Evolutionary conservation across 2,797 vertebrate species (phyloP).

Genomic region (Florisuga fusca): DNA sequence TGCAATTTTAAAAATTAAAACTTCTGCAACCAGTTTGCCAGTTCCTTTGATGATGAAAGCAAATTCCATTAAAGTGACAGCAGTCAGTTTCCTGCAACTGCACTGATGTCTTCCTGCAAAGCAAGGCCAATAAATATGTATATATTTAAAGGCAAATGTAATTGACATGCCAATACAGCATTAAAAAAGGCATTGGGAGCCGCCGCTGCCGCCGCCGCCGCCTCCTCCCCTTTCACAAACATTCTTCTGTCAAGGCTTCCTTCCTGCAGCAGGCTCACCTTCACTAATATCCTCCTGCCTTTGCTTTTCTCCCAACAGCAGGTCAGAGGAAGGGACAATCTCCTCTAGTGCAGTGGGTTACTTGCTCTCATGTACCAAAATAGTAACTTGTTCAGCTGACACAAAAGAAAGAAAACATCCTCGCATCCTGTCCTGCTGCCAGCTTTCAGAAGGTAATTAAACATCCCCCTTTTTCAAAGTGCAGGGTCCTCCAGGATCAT

Average conservation of each 20-base stretch:
- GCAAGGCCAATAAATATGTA: neutral
- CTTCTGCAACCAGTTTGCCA: conserved; percentile 8
- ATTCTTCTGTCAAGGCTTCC: conserved; percentile 47
- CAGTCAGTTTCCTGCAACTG: conserved; percentile 31
- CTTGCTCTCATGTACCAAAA: conserved; percentile 74
- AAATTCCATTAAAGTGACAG: conserved; percentile 55
- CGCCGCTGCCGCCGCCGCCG: neutral
- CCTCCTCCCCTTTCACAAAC: conserved; percentile 4
- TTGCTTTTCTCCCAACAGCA: conserved; percentile 39
- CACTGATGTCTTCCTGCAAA: neutral
- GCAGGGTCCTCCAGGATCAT: conserved; percentile 32
- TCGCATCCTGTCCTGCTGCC: conserved; percentile 75
- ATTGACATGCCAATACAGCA: neutral
- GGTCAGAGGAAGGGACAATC: conserved; percentile 50
- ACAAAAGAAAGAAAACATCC: conserved; percentile 84
- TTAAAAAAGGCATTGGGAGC: neutral
- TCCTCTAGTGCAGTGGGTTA: neutral
- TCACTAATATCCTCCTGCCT: conserved; percentile 45
- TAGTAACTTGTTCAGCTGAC: conserved; percentile 70
- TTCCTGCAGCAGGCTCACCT: conserved; percentile 50
- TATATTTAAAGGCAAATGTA: neutral
- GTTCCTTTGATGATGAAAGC: conserved; percentile 56
- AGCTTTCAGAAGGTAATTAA: conserved; percentile 79
- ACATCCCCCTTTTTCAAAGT: conserved; percentile 80
- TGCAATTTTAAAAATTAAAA: conserved; percentile 32